A percentile compares a stretch with the other conserved stretches of the same genome.
phyloP scores from a whole-genome alignment of 2,797 vertebrate species.

The Semaprochilodus insignis region DNA sequence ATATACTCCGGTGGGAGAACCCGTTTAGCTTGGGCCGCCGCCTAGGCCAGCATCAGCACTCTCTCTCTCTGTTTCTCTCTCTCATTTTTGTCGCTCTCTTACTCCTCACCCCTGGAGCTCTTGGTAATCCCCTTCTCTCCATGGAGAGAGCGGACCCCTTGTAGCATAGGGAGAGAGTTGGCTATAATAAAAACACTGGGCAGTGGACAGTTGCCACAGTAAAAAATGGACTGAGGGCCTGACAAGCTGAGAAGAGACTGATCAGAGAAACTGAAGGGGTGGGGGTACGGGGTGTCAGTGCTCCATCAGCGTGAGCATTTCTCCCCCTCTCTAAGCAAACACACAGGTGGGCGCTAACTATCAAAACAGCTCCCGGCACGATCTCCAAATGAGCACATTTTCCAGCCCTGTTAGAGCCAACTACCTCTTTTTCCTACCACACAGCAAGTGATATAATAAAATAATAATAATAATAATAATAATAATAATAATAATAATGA shows the following conservation, averaged over 20 bases:
- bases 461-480: conserved; percentile 28
- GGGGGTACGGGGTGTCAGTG: conserved; percentile 16
- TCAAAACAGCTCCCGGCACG: conserved; percentile 69
- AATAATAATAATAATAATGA: conserved; percentile 33
- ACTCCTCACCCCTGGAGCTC: conserved; percentile 25
- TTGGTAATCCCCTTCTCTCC: conserved; percentile 22
- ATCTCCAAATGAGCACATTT: conserved; percentile 69
- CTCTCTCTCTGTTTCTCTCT: conserved; percentile 44
- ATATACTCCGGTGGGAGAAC: conserved; percentile 65
- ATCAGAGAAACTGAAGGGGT: background rate
- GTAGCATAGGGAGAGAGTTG: background rate
- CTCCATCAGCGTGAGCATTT: conserved; percentile 55
- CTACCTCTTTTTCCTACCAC: conserved; percentile 56
- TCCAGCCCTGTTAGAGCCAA: conserved; percentile 62
- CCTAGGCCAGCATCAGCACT: conserved; percentile 70
- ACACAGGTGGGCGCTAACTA: conserved; percentile 72
- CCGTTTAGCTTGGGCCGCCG: conserved; percentile 67
- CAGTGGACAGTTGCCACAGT: background rate
- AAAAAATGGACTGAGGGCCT: background rate
- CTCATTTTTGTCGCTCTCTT: conserved; percentile 22
- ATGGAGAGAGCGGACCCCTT: conserved; percentile 42
- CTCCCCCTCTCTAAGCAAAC: conserved; percentile 62
- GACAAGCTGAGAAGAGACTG: conserved; percentile 17
- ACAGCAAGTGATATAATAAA: conserved; percentile 41
- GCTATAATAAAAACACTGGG: background rate